A percentile compares a stretch with the other conserved stretches of the same genome.
phyloP scores from a whole-genome alignment of 92 coral and sea anemone genomes.

The Porites rus region DNA sequence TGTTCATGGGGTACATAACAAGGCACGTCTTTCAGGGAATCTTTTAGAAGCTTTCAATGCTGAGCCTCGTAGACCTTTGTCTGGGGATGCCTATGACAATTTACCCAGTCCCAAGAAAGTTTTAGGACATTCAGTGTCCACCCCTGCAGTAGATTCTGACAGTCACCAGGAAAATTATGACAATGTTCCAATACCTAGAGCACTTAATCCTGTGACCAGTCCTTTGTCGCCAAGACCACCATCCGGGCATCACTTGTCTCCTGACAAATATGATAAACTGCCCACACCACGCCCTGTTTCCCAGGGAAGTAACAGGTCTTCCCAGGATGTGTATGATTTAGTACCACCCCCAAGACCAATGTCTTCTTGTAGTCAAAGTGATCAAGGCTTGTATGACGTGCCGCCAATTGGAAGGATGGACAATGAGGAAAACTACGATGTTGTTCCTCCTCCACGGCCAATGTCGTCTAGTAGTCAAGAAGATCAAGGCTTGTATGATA shows the following conservation, averaged over 20 bases:
- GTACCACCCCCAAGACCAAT: slow-evolving; percentile 66
- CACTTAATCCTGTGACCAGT: neutral
- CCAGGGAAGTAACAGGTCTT: slow-evolving; percentile 41
- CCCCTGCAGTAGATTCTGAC: neutral
- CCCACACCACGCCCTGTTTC: slow-evolving; percentile 77
- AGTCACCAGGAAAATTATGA: slow-evolving; percentile 31
- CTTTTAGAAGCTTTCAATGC: slow-evolving; percentile 58
- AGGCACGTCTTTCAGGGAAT: slow-evolving; percentile 14
- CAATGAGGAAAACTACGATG: slow-evolving; percentile 8
- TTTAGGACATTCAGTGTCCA: neutral
- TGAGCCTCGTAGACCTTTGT: slow-evolving; percentile 44
- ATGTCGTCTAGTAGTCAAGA: slow-evolving; percentile 22
- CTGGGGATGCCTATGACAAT: slow-evolving; percentile 41
- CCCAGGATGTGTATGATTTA: slow-evolving; percentile 73
- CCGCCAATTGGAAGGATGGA: slow-evolving; percentile 24
- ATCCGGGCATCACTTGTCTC: slow-evolving; percentile 7
- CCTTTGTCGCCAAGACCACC: slow-evolving; percentile 16
- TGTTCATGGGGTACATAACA: neutral
- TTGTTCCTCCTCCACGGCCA: slow-evolving; percentile 48
- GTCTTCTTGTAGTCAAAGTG: slow-evolving; percentile 35
- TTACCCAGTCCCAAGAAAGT: slow-evolving; percentile 55
- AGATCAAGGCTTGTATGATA: slow-evolving; percentile 11
- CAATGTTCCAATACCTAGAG: slow-evolving; percentile 57
- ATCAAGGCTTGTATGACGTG: slow-evolving; percentile 27
- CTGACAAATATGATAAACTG: slow-evolving; percentile 65